phyloP scores from a whole-genome alignment of 2,113 vertebrate species.

The Climacteris rufus region DNA sequence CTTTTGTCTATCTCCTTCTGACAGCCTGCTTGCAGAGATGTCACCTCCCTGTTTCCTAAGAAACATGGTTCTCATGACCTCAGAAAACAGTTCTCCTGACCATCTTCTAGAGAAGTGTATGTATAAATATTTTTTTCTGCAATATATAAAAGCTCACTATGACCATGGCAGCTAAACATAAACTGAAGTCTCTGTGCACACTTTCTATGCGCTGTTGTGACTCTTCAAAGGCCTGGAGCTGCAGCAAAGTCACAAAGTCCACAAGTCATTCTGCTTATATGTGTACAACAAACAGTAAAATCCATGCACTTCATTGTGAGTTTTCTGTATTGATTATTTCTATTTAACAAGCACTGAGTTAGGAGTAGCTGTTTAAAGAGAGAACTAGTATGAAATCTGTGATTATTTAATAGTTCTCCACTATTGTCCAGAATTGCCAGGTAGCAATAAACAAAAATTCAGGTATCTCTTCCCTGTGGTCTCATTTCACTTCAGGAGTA shows the following conservation, averaged over 20 bases:
- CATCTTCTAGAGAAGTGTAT: not conserved
- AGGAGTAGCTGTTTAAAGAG: not conserved
- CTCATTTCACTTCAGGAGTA: not conserved
- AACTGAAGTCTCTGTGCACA: not conserved
- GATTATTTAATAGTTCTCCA: not conserved
- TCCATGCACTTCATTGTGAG: not conserved
- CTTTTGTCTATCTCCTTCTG: not conserved
- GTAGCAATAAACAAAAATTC: not conserved
- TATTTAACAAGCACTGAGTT: not conserved
- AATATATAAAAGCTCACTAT: not conserved
- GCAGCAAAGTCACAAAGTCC: not conserved
- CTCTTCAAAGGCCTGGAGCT: not conserved
- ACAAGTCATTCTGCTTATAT: not conserved
- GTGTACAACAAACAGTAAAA: not conserved
- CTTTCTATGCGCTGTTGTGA: not conserved
- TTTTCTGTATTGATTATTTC: not conserved
- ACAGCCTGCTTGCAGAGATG: not conserved
- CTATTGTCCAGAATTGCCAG: not conserved
- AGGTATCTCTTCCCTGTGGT: not conserved
- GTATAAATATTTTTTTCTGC: not conserved
- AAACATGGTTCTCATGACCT: not conserved
- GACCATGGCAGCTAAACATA: fast-evolving
- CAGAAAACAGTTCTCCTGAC: not conserved
- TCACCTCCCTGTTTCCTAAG: not conserved
- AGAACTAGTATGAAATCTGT: not conserved